Evolutionary conservation across 1,140 invertebrate species (phyloP).

Genomic region (Zaprionus taronus): DNA sequence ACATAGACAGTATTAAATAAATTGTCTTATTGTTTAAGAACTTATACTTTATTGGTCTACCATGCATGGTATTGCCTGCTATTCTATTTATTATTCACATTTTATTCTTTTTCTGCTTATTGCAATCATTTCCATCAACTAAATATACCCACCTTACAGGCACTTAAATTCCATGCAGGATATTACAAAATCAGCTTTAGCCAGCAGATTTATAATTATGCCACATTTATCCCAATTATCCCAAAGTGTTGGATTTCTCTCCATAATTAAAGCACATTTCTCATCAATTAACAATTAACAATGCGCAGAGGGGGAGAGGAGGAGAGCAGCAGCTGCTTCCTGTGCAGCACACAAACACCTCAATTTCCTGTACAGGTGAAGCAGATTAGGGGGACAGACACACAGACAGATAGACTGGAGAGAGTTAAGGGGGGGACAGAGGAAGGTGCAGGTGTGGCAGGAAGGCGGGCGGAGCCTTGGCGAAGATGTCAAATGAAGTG

Average conservation of each 20-base stretch:
- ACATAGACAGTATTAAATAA: too few species aligned
- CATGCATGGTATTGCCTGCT: too few species aligned
- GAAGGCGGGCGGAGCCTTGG: background rate
- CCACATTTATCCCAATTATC: slow-evolving; percentile 3
- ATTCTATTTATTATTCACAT: background rate
- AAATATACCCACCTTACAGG: background rate
- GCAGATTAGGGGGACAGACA: slow-evolving; percentile 1
- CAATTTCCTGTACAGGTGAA: slow-evolving; percentile 22
- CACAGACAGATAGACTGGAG: slow-evolving; percentile 39
- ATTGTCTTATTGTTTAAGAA: too few species aligned
- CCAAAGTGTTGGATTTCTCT: background rate
- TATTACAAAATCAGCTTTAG: background rate
- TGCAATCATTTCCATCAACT: background rate
- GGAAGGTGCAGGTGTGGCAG: background rate
- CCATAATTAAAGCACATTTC: slow-evolving; percentile 6
- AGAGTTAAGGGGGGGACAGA: background rate
- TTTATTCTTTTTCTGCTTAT: too few species aligned
- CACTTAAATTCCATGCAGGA: background rate
- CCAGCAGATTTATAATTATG: slow-evolving; percentile 3
- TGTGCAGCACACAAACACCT: slow-evolving; percentile 23
- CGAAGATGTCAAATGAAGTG: slow-evolving; percentile 69
- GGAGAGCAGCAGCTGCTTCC: background rate
- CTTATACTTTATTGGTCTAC: too few species aligned
- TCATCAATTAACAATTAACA: slow-evolving; percentile 10
- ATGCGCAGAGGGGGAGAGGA: background rate